Evolutionary conservation across 2,888 invertebrate genomes (phyloP), one percentile per base, ranked within the genome.

Genomic region (Ptycholaimellus sp.): DNA sequence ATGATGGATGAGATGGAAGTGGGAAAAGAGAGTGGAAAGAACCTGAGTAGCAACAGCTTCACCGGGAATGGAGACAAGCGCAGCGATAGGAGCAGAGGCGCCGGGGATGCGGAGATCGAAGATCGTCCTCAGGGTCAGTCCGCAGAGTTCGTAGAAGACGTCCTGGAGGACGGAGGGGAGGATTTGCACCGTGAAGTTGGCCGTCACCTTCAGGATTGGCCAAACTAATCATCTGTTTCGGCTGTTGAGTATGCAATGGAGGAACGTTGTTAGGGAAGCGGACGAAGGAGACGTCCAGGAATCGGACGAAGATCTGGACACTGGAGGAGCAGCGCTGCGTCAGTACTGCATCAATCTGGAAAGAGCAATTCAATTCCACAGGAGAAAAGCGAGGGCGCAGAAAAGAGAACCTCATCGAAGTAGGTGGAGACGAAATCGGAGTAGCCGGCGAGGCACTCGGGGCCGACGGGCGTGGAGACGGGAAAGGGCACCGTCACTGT

Each of bases 91-190:
- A 16, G 41, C 40, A 9, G 52, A 51, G 5, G 56, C 80, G 45
- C 81, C 77, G 1, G 85, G 83, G 9, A 85, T 83, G 29, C 80
- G 78, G 30, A 90, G 63, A 60, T 87, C 87, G 54, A 87, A 87
- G 52, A 87, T 83, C 2, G 87, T 69, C 51, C 77, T 79, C 41
- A 90, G 60, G 1, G 85, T 87, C 1, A 82, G 80, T 13, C 87
- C 87, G 54, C 87, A 90, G 1, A 87, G 72, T 47, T 87, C 85
- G 56, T 87, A 90, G 1, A 90, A 64, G 53, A 83, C 79, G 1
- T 80, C 78, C 61, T 85, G 82, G 46, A 74, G 72, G 19, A 85
- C 72, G 2, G 77, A 75, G 2, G 87, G 87, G 35, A 74, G 70
- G 33, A 90, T 75, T 20, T 77, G 76, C 14, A 87, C 62, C 11